These are phyloP conservation scores for Euschistus heros DNA, from an alignment of 1,140 invertebrate species.

Conservation along the genomic window DNA sequence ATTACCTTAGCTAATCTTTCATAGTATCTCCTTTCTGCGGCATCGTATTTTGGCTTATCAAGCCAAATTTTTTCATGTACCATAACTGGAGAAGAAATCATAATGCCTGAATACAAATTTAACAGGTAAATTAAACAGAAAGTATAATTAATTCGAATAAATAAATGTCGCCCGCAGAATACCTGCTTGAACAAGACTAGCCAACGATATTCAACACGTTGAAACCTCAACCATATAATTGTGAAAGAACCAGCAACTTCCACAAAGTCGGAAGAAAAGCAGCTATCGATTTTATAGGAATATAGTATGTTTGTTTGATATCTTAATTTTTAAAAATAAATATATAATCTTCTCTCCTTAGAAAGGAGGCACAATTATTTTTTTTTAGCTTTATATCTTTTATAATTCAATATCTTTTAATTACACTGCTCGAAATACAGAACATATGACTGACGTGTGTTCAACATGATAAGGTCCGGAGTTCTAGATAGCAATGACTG, in stretches of 20 bases:
- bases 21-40: slow-evolving; percentile 34
- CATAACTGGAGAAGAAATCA: slow-evolving; percentile 24
- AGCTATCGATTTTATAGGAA: neutral
- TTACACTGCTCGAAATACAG: no score
- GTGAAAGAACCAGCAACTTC: neutral
- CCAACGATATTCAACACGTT: no score
- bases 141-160: no score
- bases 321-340: no score
- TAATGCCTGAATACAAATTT: neutral
- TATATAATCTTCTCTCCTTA: no score
- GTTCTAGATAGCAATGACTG: slow-evolving; percentile 6
- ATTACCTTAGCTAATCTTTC: slow-evolving; percentile 31
- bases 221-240: neutral
- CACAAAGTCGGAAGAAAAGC: neutral
- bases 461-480: slow-evolving; percentile 3
- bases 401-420: no score
- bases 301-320: slow-evolving; percentile 2
- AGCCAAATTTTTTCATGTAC: slow-evolving; percentile 35
- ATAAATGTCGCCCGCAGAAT: no score
- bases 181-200: no score
- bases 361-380: no score
- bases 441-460: neutral
- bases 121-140: no score
- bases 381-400: no score
- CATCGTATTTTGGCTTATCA: slow-evolving; percentile 34